Percentiles rank a stretch among this genome's conserved stretches.
Conservation (phyloP, 2,113 vertebrate genomes). For the Oryzias melastigma region DNA sequence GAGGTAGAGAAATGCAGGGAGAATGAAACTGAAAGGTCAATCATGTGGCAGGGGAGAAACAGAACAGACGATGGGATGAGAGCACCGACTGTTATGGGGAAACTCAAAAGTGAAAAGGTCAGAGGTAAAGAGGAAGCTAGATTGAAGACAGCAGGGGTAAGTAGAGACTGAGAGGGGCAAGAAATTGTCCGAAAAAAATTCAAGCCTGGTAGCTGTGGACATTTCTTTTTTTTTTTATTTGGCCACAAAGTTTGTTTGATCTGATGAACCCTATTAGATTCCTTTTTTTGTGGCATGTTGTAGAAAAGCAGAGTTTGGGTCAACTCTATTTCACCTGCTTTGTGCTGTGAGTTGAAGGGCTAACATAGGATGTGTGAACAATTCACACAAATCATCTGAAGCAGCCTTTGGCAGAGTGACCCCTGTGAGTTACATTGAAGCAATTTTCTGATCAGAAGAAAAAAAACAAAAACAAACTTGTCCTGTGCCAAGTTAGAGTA, state of each 20-base stretch:
- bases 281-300: slow-evolving; percentile 40
- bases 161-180: slow-evolving; percentile 28
- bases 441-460: slow-evolving; percentile 31
- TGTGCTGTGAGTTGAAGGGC: slow-evolving; percentile 21
- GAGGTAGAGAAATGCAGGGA: slow-evolving; percentile 55
- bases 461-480: slow-evolving; percentile 11
- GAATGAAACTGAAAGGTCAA: slow-evolving; percentile 72
- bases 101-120: slow-evolving; percentile 72
- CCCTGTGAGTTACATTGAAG: slow-evolving; percentile 19
- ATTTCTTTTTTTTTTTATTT: slow-evolving; percentile 8
- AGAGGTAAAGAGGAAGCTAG: slow-evolving; percentile 65
- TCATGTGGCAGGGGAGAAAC: slow-evolving; percentile 54
- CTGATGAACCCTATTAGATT: slow-evolving; percentile 43
- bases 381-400: slow-evolving; percentile 45
- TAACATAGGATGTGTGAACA: slow-evolving; percentile 20
- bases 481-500: slow-evolving; percentile 9
- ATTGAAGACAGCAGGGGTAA: slow-evolving; percentile 54
- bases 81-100: slow-evolving; percentile 52
- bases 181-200: slow-evolving; percentile 18
- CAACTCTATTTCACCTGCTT: slow-evolving; percentile 44
- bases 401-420: neutral
- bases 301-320: slow-evolving; percentile 29
- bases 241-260: slow-evolving; percentile 42
- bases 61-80: slow-evolving; percentile 62
- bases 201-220: slow-evolving; percentile 15